These are phyloP conservation scores for Drosophila setifemur DNA, from an alignment of 1,140 invertebrate species.

Conservation along the genomic window DNA sequence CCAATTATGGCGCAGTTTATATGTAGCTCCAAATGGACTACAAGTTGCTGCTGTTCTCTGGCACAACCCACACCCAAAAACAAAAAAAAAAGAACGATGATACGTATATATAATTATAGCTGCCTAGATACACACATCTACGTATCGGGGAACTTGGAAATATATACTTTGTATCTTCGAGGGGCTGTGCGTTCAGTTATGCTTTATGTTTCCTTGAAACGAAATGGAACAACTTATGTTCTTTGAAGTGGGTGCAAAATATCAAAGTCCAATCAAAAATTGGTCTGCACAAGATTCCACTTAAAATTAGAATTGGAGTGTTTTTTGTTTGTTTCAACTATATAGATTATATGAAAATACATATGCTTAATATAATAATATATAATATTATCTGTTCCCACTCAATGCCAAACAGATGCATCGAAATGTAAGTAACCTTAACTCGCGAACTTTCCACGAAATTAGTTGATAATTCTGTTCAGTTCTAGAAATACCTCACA, in stretches of 20 bases:
- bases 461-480: conserved; percentile 21
- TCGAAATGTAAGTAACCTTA: conserved; percentile 71
- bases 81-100: too few relatives aligned
- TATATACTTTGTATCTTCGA: not conserved
- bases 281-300: conserved; percentile 17
- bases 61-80: conserved; percentile 70
- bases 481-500: conserved; percentile 20
- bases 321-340: not conserved
- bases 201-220: conserved; percentile 27
- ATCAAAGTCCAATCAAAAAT: conserved; percentile 4
- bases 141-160: conserved; percentile 2
- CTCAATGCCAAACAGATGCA: conserved; percentile 74
- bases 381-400: conserved; percentile 64
- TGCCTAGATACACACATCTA: conserved; percentile 27
- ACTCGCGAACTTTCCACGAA: conserved; percentile 23
- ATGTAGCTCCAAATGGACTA: conserved; percentile 45
- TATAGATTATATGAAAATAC: conserved; percentile 5
- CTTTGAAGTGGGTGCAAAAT: conserved; percentile 31
- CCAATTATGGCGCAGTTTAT: conserved; percentile 73
- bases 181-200: conserved; percentile 4
- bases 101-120: conserved; percentile 46
- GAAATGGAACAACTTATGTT: conserved; percentile 27
- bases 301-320: conserved; percentile 14
- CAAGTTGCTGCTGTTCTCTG: conserved; percentile 49
- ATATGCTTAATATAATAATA: conserved; percentile 45